Evolutionary conservation across 2,113 vertebrate genomes (phyloP).

Genomic region (Erpornis zantholeuca): DNA sequence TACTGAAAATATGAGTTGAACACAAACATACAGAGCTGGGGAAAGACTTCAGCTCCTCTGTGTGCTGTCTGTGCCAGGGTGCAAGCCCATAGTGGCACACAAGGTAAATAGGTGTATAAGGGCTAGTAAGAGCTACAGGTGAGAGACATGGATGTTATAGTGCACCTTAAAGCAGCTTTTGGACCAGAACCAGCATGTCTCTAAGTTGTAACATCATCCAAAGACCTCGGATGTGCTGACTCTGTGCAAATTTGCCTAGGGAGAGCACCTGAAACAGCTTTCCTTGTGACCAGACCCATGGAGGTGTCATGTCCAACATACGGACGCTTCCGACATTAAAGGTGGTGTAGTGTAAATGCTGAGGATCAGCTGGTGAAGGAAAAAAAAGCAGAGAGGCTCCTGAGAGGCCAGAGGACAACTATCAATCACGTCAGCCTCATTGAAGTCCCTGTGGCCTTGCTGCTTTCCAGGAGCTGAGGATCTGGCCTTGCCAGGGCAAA

Average conservation of each 20-base stretch:
- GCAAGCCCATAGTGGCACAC: not conserved
- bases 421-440: not conserved
- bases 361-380: not conserved
- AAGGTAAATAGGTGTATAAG: not conserved
- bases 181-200: not conserved
- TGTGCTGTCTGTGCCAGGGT: not conserved
- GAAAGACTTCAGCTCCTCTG: not conserved
- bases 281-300: not conserved
- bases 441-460: not conserved
- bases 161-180: not conserved
- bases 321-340: not conserved
- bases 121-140: not conserved
- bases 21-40: rapidly evolving
- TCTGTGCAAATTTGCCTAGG: not conserved
- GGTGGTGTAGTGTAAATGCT: not conserved
- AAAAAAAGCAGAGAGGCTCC: not conserved
- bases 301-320: not conserved
- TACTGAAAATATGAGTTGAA: not conserved
- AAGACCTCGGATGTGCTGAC: not conserved
- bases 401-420: not conserved
- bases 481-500: not conserved
- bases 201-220: not conserved
- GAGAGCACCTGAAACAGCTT: not conserved
- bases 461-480: not conserved
- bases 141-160: not conserved